Base-by-base conservation (phyloP, 2,797 vertebrate species). In the Takifugu ocellatus region DNA sequence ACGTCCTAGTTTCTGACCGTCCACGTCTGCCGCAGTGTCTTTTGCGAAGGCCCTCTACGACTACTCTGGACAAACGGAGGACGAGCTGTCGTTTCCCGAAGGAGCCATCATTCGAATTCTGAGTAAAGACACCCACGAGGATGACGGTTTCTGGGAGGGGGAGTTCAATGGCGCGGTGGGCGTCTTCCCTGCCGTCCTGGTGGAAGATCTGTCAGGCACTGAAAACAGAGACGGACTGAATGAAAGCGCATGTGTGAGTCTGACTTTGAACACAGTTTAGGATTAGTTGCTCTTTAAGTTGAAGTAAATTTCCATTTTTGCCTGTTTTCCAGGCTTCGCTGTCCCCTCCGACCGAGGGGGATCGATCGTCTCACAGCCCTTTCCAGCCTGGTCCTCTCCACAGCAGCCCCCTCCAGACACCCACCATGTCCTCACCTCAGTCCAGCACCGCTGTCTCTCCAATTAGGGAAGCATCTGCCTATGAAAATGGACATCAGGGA, bases 71-170 rank as follows among this genome's bases (percentile, higher is more conserved):
- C 96, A 98, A 77, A 98, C 96, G 0, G 93, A 92, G 0, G 96
- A 97, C 0, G 96, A 98, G 78, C 88, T 98, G 49, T 95, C 96
- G 24, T 98, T 98, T 74, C 95, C 95, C 0, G 96, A 98, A 75
- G 96, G 96, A 31, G 95, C 96, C 42, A 92, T 98, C 78, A 95
- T 98, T 77, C 95, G 95, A 24, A 94, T 98, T 83, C 77, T 98
- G 78, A 96, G 95, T 90, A 92, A 94, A 77, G 94, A 97, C 63
- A 97, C 96, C 51, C 94, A 94, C 56, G 96, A 96, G 48, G 96
- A 98, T 0, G 96, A 98, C n/a, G 96, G 96, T 0, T 98, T 98
- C 83, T 98, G 96, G 96, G 94, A 98, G 82, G 96, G 96, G 2
- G 96, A 98, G 70, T 94, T 98, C 51, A 96, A 89, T 0, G 93